A percentile compares a stretch with the other conserved stretches of the same genome.
These are phyloP conservation scores for Panorpa germanica DNA, from an alignment of 2,888 invertebrate species.

Conservation along the genomic window DNA sequence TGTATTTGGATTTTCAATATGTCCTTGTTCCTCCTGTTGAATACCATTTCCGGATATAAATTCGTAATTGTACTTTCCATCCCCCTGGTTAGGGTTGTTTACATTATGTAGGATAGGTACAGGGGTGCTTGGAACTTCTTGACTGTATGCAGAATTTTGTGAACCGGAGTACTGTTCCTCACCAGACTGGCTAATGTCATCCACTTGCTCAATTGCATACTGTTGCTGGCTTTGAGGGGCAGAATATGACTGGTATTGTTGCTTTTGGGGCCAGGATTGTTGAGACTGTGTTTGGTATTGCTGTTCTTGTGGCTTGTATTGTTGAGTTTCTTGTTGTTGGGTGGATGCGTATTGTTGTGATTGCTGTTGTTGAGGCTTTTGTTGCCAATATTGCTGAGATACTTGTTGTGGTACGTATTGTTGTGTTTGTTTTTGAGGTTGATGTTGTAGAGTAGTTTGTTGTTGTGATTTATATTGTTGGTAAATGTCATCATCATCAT, in stretches of 20 bases:
- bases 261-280: constrained; percentile 10
- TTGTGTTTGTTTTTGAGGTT: constrained; percentile 8
- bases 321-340: constrained; percentile 9
- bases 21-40: constrained; percentile 32
- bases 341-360: background rate
- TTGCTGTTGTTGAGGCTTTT: constrained; percentile 6
- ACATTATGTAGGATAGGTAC: constrained; percentile 5
- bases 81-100: no score
- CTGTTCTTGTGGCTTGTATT: constrained; percentile 12
- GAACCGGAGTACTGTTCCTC: constrained; percentile 8
- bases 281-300: constrained; percentile 12
- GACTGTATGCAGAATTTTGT: constrained; percentile 9
- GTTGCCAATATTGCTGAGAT: background rate
- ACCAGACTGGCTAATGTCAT: background rate
- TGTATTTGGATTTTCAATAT: constrained; percentile 31
- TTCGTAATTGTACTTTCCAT: no score
- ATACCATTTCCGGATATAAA: constrained; percentile 32
- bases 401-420: constrained; percentile 4
- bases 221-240: constrained; percentile 6
- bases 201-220: background rate
- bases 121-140: constrained; percentile 4
- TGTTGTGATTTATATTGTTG: no score
- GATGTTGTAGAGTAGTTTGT: background rate
- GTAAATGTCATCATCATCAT: no score
- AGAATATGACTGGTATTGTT: constrained; percentile 10